Percentiles rank a stretch among this genome's conserved stretches.
phyloP scores from a whole-genome alignment of 2,113 vertebrate species.

The Callipepla squamata region DNA sequence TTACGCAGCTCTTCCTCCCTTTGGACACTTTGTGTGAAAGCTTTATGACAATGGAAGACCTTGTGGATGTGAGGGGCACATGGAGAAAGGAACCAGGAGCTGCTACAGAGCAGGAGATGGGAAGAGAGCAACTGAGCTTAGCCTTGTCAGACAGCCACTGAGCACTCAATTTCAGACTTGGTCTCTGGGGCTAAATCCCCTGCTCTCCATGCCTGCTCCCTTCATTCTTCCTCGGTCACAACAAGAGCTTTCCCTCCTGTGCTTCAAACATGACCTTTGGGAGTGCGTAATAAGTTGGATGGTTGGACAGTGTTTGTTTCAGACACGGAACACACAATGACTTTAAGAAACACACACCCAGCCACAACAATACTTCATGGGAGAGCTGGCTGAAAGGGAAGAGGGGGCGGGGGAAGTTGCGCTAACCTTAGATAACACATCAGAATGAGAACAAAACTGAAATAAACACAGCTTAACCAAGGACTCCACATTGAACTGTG shows the following conservation, averaged over 20 bases:
- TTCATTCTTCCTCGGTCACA: background rate
- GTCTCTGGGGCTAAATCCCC: background rate
- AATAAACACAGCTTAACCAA: conserved; percentile 63
- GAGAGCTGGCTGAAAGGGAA: conserved; percentile 34
- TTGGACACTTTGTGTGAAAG: background rate
- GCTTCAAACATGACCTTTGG: conserved; percentile 51
- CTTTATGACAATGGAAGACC: fast-evolving
- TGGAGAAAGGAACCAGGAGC: background rate
- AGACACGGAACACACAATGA: conserved; percentile 52
- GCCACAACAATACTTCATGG: conserved; percentile 59
- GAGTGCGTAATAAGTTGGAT: conserved; percentile 45
- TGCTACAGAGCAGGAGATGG: background rate
- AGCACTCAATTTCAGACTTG: background rate
- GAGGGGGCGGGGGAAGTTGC: conserved; percentile 36
- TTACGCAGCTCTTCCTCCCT: background rate
- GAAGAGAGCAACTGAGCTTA: background rate
- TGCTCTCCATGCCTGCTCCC: background rate
- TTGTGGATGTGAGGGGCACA: background rate
- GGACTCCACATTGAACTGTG: background rate
- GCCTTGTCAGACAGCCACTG: background rate
- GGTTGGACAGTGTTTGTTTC: conserved; percentile 59
- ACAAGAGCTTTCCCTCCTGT: conserved; percentile 29
- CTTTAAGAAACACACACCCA: conserved; percentile 49
- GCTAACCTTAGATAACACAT: conserved; percentile 62
- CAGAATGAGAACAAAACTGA: conserved; percentile 47